These are phyloP conservation scores for Charadrius vociferus DNA, from an alignment of 2,113 vertebrate genomes.

Conservation along the genomic window DNA sequence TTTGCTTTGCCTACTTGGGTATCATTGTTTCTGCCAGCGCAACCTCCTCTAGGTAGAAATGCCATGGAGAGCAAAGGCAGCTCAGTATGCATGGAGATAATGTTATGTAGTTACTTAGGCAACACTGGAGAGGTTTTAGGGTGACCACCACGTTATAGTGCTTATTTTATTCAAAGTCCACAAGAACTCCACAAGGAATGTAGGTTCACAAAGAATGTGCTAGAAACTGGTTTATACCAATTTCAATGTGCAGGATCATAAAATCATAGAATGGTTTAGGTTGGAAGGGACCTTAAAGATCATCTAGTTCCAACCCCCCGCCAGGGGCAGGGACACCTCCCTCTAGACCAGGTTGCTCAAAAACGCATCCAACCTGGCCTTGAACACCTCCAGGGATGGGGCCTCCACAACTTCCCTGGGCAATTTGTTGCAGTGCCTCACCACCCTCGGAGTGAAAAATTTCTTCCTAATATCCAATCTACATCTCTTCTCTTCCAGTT, in stretches of 20 bases:
- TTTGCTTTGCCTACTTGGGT: background rate
- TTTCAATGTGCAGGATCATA: background rate
- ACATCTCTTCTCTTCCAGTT: no score
- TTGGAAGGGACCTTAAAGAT: no score
- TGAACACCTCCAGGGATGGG: no score
- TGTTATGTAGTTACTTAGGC: background rate
- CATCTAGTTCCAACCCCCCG: no score
- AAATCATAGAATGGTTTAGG: no score
- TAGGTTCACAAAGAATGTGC: background rate
- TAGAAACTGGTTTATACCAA: background rate
- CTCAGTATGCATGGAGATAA: background rate
- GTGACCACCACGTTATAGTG: background rate
- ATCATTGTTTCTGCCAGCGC: accelerated
- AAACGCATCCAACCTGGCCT: no score
- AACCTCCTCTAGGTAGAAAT: background rate
- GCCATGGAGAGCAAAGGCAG: background rate
- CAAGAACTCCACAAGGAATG: accelerated
- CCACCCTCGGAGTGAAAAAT: no score
- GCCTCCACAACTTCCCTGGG: no score
- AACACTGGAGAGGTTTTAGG: background rate
- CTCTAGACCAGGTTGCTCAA: no score
- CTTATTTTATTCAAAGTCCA: background rate
- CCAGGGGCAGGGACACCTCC: no score
- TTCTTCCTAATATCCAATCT: no score
- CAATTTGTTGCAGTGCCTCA: no score